These are phyloP conservation scores for Thunnus albacares DNA, from an alignment of 2,797 vertebrate genomes.

Conservation along the genomic window DNA sequence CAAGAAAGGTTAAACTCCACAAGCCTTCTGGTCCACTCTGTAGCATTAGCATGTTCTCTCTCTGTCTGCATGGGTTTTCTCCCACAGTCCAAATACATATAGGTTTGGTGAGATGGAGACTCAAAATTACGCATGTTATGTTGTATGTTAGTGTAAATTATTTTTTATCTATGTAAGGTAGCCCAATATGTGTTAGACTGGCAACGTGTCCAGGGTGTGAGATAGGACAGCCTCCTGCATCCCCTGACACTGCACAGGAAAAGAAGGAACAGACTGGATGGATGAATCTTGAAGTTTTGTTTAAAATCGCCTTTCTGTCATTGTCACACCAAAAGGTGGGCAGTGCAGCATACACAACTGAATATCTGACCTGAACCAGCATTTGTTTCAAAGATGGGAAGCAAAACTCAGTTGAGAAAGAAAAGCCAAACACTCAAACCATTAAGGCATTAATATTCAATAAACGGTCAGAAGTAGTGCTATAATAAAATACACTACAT, in stretches of 20 bases:
- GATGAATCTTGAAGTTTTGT: neutral
- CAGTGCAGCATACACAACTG: neutral
- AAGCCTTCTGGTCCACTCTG: neutral
- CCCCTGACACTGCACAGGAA: neutral
- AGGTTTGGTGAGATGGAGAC: no score
- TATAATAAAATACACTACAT: conserved; percentile 4
- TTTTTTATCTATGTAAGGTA: no score
- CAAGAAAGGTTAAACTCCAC: neutral
- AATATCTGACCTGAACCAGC: neutral
- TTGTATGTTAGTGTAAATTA: no score
- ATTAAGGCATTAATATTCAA: conserved; percentile 37
- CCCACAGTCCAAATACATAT: neutral
- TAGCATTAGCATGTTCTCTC: neutral
- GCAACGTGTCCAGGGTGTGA: neutral
- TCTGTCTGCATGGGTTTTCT: neutral
- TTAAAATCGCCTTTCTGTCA: neutral
- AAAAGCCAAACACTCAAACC: neutral
- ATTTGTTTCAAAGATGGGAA: neutral
- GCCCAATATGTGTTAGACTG: no score
- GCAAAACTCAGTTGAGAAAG: neutral
- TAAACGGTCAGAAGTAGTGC: conserved; percentile 9
- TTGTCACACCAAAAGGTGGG: neutral
- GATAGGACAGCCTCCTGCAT: neutral
- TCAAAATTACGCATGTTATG: neutral
- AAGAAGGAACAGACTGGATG: neutral